phyloP scores from a whole-genome alignment of 2,113 vertebrate genomes.

The Upupa epops region DNA sequence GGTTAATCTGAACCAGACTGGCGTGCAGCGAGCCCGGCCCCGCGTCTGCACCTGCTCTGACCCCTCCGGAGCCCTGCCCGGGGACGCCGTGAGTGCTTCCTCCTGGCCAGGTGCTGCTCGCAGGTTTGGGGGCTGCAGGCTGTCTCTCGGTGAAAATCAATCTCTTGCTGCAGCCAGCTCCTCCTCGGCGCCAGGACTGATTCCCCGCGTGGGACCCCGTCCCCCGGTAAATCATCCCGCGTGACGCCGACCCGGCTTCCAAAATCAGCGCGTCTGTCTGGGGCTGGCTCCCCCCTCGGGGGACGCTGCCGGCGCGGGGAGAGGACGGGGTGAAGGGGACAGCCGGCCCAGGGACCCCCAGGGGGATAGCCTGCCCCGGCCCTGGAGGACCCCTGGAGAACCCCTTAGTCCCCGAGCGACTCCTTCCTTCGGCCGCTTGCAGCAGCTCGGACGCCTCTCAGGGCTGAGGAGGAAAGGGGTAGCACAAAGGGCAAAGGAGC shows the following conservation, averaged over 20 bases:
- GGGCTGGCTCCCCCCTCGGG: background rate
- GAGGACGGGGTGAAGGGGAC: too few species aligned
- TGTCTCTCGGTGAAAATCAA: slow-evolving; percentile 22
- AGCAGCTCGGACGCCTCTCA: too few species aligned
- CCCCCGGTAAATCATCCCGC: background rate
- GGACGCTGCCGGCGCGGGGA: too few species aligned
- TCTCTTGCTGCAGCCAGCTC: background rate
- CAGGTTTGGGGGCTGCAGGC: background rate
- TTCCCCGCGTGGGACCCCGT: background rate
- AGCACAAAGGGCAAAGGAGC: too few species aligned
- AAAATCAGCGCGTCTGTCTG: slow-evolving; percentile 3
- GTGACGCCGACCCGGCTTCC: slow-evolving; percentile 9
- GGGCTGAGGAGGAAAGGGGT: too few species aligned
- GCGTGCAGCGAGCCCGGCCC: background rate
- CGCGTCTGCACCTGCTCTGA: background rate
- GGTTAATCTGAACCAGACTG: background rate
- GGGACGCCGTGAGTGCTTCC: background rate
- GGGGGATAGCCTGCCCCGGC: too few species aligned
- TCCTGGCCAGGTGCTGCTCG: background rate
- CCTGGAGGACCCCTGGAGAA: too few species aligned
- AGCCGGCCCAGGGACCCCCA: too few species aligned
- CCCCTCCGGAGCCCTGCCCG: background rate
- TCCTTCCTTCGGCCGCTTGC: too few species aligned
- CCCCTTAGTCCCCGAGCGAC: too few species aligned
- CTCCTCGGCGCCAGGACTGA: background rate